A percentile compares a stretch with the other conserved stretches of the same genome.
phyloP scores from a whole-genome alignment of 2,888 invertebrate species.

The Argyra leucocephala region DNA sequence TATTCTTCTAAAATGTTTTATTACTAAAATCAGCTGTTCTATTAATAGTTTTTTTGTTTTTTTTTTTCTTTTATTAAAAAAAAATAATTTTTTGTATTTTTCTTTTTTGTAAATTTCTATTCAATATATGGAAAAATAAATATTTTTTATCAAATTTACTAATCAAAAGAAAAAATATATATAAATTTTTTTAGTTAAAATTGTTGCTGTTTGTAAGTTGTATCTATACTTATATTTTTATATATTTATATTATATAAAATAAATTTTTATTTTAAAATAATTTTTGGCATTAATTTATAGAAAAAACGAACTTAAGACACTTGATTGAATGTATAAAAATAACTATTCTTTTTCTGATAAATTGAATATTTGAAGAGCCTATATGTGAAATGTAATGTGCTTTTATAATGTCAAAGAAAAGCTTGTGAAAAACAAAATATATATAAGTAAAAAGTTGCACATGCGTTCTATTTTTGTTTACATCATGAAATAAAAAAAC shows the following conservation, averaged over 20 bases:
- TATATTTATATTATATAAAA: not conserved
- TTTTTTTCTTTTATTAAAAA: not conserved
- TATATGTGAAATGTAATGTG: too few species aligned
- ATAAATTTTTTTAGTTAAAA: too few species aligned
- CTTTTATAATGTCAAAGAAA: too few species aligned
- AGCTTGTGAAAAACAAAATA: not conserved
- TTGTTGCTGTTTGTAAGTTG: too few species aligned
- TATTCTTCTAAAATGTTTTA: too few species aligned
- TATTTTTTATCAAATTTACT: too few species aligned
- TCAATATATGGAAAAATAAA: too few species aligned
- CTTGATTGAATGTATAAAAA: constrained; percentile 1
- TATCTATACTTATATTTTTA: not conserved
- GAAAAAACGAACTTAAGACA: not conserved
- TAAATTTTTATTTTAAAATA: not conserved
- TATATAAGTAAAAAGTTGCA: not conserved
- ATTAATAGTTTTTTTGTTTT: not conserved
- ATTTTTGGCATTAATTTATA: not conserved
- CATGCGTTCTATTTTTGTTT: not conserved
- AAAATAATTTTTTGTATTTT: not conserved
- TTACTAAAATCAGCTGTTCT: not conserved
- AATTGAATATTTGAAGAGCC: too few species aligned
- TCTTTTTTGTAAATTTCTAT: not conserved
- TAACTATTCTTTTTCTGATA: not conserved
- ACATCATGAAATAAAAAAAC: not conserved
- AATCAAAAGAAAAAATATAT: not conserved